Evolutionary conservation across 2,113 vertebrate species (phyloP), one percentile per base, ranked within the genome.

Genomic region (Hiodon tergisus): DNA sequence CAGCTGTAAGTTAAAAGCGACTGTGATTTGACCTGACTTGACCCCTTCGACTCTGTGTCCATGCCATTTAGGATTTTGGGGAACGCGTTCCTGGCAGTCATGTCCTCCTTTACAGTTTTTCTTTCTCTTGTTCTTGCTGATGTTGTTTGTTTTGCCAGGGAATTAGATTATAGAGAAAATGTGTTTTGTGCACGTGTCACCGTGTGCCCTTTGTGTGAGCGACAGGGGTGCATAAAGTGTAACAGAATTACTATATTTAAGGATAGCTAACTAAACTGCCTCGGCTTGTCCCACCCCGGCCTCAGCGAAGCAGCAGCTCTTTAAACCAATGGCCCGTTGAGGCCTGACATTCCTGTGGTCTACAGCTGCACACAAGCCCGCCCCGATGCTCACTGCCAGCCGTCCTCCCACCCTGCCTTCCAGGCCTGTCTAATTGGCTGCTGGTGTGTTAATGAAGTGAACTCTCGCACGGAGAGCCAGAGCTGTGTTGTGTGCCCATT

Each of bases 11-110:
- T 67, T 69, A 73, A 74, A 57, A 47, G 31, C 48, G 81, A 73
- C 76, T 82, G 73, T 70, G 67, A 76, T 79, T 58, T 73, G 74
- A 76, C 80, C 75, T 55, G 31, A 31, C 31, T 31, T 2, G 31
- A 31, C 31, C 31, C 31, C 31, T 10, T 46, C 60, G 69, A 65
- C 76, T 74, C 66, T 46, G 9, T 51, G 54, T 17, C 69, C 71
- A 60, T 17, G 17, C 69, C 47, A 3, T 68, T 71, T 71, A 55
- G 52, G 65, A 74, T 73, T 78, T 66, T 70, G 72, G 70, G 31
- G 52, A 16, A 61, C 54, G 62, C 53, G 53, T 63, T n/a, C 59
- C 17, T 17, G 17, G 13, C 75, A 71, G 51, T 54, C 47, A 13
- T 59, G 58, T 62, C 58, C 52, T 52, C 63, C 71, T 73, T 31